phyloP scores from a whole-genome alignment of 2,888 invertebrate genomes.

The Sphinx pinastri region DNA sequence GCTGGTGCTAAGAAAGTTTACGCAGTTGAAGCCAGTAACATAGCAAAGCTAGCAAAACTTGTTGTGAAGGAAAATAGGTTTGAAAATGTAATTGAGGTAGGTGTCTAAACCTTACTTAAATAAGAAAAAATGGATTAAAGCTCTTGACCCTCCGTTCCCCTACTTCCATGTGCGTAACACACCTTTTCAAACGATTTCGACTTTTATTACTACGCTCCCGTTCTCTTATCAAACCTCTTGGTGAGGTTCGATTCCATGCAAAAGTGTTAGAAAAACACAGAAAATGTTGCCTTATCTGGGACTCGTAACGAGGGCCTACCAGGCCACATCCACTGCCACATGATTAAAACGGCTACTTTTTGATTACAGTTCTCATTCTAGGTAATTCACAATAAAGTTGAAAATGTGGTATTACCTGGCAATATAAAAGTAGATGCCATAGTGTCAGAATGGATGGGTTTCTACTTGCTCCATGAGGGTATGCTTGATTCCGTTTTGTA shows the following conservation, averaged over 20 bases:
- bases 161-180: too few relatives aligned
- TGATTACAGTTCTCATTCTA: slow-evolving; percentile 45
- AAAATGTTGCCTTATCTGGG: not conserved
- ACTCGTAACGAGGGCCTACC: not conserved
- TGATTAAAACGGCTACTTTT: not conserved
- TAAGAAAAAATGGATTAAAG: not conserved
- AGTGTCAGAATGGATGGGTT: slow-evolving; percentile 99
- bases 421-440: slow-evolving; percentile 92
- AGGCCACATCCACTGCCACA: not conserved
- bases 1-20: slow-evolving; percentile 95
- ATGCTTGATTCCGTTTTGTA: slow-evolving; percentile 96
- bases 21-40: slow-evolving; percentile 91
- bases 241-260: too few relatives aligned
- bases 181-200: too few relatives aligned
- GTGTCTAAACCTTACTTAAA: not conserved
- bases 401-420: slow-evolving; percentile 87
- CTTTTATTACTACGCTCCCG: too few relatives aligned
- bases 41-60: slow-evolving; percentile 86
- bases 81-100: slow-evolving; percentile 86
- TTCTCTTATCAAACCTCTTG: too few relatives aligned
- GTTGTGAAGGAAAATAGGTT: slow-evolving; percentile 89
- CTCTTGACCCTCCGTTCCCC: too few relatives aligned
- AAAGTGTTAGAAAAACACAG: too few relatives aligned
- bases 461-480: slow-evolving; percentile 96
- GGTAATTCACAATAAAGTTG: slow-evolving; percentile 90